Base-by-base conservation (phyloP, 2,888 invertebrate species). In the Coenonympha arcania region DNA sequence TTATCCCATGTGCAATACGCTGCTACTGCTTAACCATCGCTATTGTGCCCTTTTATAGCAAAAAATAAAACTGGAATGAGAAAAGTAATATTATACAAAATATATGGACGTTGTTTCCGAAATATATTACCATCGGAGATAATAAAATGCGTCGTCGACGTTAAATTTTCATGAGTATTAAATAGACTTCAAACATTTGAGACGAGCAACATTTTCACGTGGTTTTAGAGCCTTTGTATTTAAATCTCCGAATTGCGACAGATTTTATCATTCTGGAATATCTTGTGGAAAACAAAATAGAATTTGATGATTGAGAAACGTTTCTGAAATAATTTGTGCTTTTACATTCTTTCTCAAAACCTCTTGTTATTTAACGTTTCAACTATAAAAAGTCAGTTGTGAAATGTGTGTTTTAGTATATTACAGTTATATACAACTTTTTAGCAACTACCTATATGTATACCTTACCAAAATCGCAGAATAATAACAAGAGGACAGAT, bases 31-130 rank as follows among this genome's bases (percentile, higher is more conserved):
- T 79, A 79, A 74, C 75, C 76, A 69, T 79, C 79, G 78, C 82
- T 80, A 83, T 73, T 73, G 75, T 74, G 76, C 73, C 77, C 78
- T 80, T 84, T 85, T 84, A 84, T 80, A 71, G 75, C 76, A 63
- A 70, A 76, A 72, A 81, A 84, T 83, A 82, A 83, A 84, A 82
- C 73, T 70, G 68, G 71, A 73, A 80, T 75, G 79, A 73, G 70
- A 66, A 78, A 75, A 70, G 76, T 75, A 76, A 78, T 79, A 79
- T 74, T 75, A 72, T 69, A 72, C 72, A 73, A 73, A 73, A 73
- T 69, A 73, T 73, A 71, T 73, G 71, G 70, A 66, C 66, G 73
- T 75, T 73, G 73, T 73, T 79, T 76, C 68, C 52, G 45, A 56
- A 57, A 55, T 56, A 46, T 56, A 52, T 53, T 52, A 48, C 50